A percentile compares a stretch with the other conserved stretches of the same genome.
These are phyloP conservation scores for Elephantulus edwardii DNA, from an alignment of 2,113 vertebrate genomes.

Conservation along the genomic window DNA sequence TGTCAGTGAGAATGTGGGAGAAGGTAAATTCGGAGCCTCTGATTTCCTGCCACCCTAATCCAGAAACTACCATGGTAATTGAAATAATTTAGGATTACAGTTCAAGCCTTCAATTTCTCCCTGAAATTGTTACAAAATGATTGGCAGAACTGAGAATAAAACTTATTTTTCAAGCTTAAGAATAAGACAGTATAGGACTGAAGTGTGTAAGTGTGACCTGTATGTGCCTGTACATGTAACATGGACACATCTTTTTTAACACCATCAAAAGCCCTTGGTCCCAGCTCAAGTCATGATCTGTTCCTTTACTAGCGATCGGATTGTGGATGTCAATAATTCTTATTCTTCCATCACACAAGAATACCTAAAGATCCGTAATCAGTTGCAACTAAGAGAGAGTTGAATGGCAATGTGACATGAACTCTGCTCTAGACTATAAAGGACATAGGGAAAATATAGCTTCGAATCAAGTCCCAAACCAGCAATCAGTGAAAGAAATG, in stretches of 20 bases:
- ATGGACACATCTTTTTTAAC: fast-evolving
- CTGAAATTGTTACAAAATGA: not conserved
- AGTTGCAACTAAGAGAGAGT: not conserved
- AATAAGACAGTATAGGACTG: not conserved
- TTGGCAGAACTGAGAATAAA: too few relatives aligned
- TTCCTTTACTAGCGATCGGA: not conserved
- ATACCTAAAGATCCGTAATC: not conserved
- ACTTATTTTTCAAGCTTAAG: not conserved
- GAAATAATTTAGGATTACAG: not conserved
- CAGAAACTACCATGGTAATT: not conserved
- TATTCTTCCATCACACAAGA: too few relatives aligned
- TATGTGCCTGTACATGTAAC: fast-evolving
- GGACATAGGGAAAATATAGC: too few relatives aligned
- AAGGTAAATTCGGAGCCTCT: not conserved
- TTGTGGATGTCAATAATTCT: not conserved
- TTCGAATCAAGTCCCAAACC: not conserved
- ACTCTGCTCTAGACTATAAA: not conserved
- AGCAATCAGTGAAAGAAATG: not conserved
- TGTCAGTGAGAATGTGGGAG: not conserved
- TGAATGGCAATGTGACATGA: not conserved
- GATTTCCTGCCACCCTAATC: not conserved
- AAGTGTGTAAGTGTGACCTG: fast-evolving
- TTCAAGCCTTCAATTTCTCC: not conserved
- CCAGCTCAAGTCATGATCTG: not conserved
- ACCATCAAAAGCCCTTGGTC: not conserved